Conservation (phyloP, 2,113 vertebrate species). For the Ascaphus truei region DNA sequence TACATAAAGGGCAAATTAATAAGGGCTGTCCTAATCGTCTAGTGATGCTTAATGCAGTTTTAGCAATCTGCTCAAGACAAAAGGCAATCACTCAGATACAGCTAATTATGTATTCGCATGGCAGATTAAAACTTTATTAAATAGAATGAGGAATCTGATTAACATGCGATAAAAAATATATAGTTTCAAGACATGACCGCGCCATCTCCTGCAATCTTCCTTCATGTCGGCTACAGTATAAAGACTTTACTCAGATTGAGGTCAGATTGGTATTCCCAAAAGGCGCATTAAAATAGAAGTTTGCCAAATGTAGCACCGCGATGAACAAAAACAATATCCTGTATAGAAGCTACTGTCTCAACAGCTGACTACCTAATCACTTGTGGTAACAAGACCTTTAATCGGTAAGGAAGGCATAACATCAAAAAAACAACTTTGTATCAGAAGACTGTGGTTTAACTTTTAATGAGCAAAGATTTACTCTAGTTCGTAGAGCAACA, state of each 20-base stretch:
- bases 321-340: slow-evolving; percentile 52
- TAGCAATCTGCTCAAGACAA: slow-evolving; percentile 72
- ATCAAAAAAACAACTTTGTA: too few relatives aligned
- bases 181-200: slow-evolving; percentile 49
- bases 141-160: slow-evolving; percentile 71
- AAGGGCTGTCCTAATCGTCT: slow-evolving; percentile 55
- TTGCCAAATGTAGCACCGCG: slow-evolving; percentile 58
- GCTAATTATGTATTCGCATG: slow-evolving; percentile 64
- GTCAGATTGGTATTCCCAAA: slow-evolving; percentile 65
- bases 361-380: slow-evolving; percentile 48
- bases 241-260: slow-evolving; percentile 74
- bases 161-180: slow-evolving; percentile 67
- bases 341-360: slow-evolving; percentile 46
- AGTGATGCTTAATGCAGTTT: slow-evolving; percentile 69
- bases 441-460: too few relatives aligned
- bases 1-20: slow-evolving; percentile 67
- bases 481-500: too few relatives aligned
- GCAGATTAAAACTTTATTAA: slow-evolving; percentile 74
- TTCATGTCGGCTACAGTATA: slow-evolving; percentile 44
- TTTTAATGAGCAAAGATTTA: too few relatives aligned
- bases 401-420: too few relatives aligned
- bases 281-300: slow-evolving; percentile 66
- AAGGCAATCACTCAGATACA: slow-evolving; percentile 57
- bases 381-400: slow-evolving; percentile 38
- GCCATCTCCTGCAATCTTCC: slow-evolving; percentile 52